Conservation (phyloP, 2,888 invertebrate species). For the Onchidella celtica region DNA sequence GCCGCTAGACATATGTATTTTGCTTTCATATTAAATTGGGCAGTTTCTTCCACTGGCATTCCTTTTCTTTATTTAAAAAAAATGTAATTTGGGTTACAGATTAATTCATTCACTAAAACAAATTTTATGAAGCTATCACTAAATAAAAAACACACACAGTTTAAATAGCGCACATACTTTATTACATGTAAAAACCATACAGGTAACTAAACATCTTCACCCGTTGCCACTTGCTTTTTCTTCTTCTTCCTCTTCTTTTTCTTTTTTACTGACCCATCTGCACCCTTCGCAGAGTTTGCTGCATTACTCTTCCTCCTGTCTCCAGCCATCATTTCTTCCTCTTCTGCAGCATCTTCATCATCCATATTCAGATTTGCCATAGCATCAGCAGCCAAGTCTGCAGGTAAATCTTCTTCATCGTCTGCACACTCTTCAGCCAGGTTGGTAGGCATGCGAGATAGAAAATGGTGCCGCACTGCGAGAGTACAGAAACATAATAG, state of each 20-base stretch:
- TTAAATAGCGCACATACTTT: too few relatives aligned
- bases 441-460: slow-evolving; percentile 56
- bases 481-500: background rate
- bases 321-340: slow-evolving; percentile 40
- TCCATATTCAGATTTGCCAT: slow-evolving; percentile 55
- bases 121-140: too few relatives aligned
- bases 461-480: slow-evolving; percentile 63
- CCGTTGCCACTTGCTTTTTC: slow-evolving; percentile 33
- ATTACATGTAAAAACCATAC: too few relatives aligned
- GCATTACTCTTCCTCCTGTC: slow-evolving; percentile 44
- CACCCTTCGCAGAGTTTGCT: slow-evolving; percentile 5
- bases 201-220: background rate
- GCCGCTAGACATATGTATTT: too few relatives aligned
- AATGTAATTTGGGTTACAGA: too few relatives aligned
- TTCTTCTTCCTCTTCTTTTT: slow-evolving; percentile 51
- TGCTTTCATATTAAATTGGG: too few relatives aligned
- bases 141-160: too few relatives aligned
- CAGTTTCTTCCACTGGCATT: too few relatives aligned
- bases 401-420: slow-evolving; percentile 54
- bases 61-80: too few relatives aligned
- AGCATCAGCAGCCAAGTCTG: slow-evolving; percentile 43
- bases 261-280: background rate
- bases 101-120: too few relatives aligned
- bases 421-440: slow-evolving; percentile 59
- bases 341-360: slow-evolving; percentile 53